These are phyloP conservation scores for Epinotia ramella DNA, from an alignment of 2,888 invertebrate species.

Conservation along the genomic window DNA sequence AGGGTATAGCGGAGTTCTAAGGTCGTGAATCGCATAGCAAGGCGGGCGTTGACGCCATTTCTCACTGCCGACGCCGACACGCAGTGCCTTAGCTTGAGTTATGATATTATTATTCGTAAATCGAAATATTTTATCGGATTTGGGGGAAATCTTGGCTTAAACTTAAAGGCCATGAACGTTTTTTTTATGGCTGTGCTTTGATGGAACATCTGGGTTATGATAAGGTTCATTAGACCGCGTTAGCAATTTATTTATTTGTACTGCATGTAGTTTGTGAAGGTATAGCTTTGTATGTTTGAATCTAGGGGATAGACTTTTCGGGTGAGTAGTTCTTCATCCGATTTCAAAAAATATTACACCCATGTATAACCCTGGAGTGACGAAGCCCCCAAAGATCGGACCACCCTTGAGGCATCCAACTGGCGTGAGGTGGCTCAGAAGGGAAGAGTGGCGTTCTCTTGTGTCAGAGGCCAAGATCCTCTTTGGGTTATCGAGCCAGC, in stretches of 20 bases:
- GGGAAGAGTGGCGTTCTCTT: too few relatives aligned
- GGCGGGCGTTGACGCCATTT: slow-evolving; percentile 51
- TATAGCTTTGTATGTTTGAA: too few relatives aligned
- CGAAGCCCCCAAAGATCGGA: too few relatives aligned
- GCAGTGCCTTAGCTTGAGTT: slow-evolving; percentile 45
- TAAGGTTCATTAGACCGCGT: not conserved
- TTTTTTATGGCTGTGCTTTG: slow-evolving; percentile 13
- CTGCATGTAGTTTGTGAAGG: too few relatives aligned
- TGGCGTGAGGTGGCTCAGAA: too few relatives aligned
- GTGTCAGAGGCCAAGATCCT: too few relatives aligned
- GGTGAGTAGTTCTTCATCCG: too few relatives aligned
- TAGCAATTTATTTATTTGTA: not conserved
- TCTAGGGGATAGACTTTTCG: too few relatives aligned
- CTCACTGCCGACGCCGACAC: slow-evolving; percentile 49
- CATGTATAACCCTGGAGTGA: too few relatives aligned
- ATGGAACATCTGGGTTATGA: slow-evolving; percentile 8
- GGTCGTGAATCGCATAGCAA: not conserved
- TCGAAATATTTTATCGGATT: slow-evolving; percentile 43
- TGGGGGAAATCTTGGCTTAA: slow-evolving; percentile 13
- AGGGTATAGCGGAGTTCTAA: not conserved
- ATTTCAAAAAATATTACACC: too few relatives aligned
- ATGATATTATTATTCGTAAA: slow-evolving; percentile 45
- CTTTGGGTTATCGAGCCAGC: too few relatives aligned
- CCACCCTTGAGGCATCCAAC: too few relatives aligned
- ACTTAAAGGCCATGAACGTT: slow-evolving; percentile 18